Conservation (phyloP, 1,140 invertebrate species). For the Drosophila nigromelanica region DNA sequence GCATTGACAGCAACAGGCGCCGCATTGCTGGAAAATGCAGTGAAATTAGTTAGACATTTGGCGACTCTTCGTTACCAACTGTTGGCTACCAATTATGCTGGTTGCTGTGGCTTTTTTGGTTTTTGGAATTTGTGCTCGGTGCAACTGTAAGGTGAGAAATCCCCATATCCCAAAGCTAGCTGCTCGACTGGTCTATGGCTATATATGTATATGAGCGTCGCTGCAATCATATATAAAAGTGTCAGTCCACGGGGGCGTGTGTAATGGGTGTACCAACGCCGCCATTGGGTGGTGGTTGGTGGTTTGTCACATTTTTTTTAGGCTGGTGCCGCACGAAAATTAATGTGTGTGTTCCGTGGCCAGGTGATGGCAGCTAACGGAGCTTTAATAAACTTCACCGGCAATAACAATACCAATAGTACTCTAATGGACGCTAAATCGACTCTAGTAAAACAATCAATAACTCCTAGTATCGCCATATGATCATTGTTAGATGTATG, state of each 20-base stretch:
- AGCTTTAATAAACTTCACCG: slow-evolving; percentile 43
- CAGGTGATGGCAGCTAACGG: slow-evolving; percentile 12
- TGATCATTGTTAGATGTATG: neutral
- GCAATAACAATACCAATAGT: slow-evolving; percentile 45
- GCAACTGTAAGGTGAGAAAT: slow-evolving; percentile 37
- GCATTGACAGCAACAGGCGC: neutral
- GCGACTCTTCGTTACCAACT: neutral
- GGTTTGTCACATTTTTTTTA: slow-evolving; percentile 46
- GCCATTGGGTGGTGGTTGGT: slow-evolving; percentile 15
- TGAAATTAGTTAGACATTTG: slow-evolving; percentile 24
- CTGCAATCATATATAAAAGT: slow-evolving; percentile 28
- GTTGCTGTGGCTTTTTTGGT: slow-evolving; percentile 27
- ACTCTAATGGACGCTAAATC: slow-evolving; percentile 39
- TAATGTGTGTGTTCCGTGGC: slow-evolving; percentile 28
- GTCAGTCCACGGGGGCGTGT: slow-evolving; percentile 6
- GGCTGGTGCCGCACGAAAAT: slow-evolving; percentile 39
- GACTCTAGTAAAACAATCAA: slow-evolving; percentile 40
- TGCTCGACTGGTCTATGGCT: slow-evolving; percentile 4
- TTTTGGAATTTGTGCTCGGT: neutral
- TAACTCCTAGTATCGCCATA: slow-evolving; percentile 8
- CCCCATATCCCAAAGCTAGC: neutral
- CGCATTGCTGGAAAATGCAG: slow-evolving; percentile 20
- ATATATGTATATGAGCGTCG: slow-evolving; percentile 13
- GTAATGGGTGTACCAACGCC: slow-evolving; percentile 39
- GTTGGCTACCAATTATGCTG: slow-evolving; percentile 28